Conservation (phyloP, 2,113 vertebrate genomes). For the Rhinolophus sinicus region DNA sequence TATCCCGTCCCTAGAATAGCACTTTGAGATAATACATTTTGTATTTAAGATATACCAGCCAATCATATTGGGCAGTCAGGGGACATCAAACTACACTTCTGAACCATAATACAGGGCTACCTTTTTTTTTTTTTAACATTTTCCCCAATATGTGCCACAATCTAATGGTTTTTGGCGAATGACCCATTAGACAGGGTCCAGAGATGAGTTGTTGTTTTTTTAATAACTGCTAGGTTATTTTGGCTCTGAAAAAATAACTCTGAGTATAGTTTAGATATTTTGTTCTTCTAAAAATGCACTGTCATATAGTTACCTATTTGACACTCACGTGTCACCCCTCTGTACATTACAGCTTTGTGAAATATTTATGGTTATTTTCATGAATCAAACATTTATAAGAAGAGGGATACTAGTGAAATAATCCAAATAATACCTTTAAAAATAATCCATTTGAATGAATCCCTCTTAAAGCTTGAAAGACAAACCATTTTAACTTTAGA, state of each 20-base stretch:
- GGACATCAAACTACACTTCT: neutral
- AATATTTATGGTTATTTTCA: neutral
- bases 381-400: conserved; percentile 16
- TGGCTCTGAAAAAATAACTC: neutral
- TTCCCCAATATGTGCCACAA: neutral
- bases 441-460: conserved; percentile 30
- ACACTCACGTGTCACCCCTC: neutral
- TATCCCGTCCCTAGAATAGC: neutral
- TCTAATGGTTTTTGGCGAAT: neutral
- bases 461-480: neutral
- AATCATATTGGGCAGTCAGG: neutral
- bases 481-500: conserved; percentile 19
- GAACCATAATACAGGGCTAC: neutral
- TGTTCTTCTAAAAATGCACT: conserved; percentile 21
- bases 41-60: neutral
- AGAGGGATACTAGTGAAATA: neutral
- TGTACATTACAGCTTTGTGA: neutral
- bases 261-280: conserved; percentile 8
- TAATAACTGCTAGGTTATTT: neutral
- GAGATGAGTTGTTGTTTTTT: neutral
- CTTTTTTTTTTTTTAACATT: neutral
- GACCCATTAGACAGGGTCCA: neutral
- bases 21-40: neutral
- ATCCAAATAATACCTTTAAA: neutral
- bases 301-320: neutral